Evolutionary conservation across 2,113 vertebrate genomes (phyloP), one percentile per base, ranked within the genome.

Genomic region (Perccottus glenii): DNA sequence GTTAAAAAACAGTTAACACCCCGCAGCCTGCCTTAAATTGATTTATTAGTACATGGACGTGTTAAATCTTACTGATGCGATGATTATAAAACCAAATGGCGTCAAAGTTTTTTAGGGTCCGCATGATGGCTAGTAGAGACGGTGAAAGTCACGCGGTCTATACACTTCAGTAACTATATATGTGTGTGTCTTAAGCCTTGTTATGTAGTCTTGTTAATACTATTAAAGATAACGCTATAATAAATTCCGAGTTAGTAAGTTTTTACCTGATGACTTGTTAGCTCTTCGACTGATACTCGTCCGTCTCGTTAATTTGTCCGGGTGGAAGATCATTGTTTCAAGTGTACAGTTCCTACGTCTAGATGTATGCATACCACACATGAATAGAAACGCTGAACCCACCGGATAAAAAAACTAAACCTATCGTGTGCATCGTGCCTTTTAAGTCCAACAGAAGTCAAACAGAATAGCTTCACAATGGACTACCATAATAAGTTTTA

Each of bases 221-320:
- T 7, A 6, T 8, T 35, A 35, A 53, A 27, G 19, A 27, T 5
- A 36, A 53, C 50, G 33, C 9, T 11, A 9, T 15, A n/a, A 11
- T 15, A 8, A 3, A 36, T n/a, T 9, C 38, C 1, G 38, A 0
- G 4, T 33, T 2, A 8, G 2, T 9, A 7, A 0, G 5, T 51
- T 12, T 48, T 78, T 82, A 86, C 79, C 85, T 1, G 33, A 55
- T 52, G 2, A 47, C 5, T 11, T 5, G 16, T 53, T 5, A 15
- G 35, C 8, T 11, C 32, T n/a, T 6, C 32, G 2, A 43, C 7
- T 2, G 11, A n/a, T 35, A 33, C 3, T 5, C 0, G 79, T 88
- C 74, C 87, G 67, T 19, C 49, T 0, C 0, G 0, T 2, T 79
- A 77, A 63, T 42, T 0, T 11, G 69, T 43, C 3, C 84, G 73